Evolutionary conservation across 2,888 invertebrate genomes (phyloP).

Genomic region (Idaea biselata): DNA sequence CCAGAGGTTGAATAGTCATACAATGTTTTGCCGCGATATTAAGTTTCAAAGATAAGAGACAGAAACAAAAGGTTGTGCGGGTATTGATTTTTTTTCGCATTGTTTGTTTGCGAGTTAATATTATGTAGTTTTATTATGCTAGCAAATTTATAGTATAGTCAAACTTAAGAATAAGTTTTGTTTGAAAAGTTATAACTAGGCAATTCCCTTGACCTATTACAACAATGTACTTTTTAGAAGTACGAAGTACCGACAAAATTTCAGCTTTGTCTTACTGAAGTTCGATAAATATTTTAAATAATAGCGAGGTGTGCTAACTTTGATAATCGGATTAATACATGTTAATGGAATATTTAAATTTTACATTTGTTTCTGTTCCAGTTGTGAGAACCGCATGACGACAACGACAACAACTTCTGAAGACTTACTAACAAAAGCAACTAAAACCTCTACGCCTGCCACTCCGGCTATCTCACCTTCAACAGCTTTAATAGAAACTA

Average conservation of each 20-base stretch:
- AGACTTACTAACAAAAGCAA: slow-evolving; percentile 61
- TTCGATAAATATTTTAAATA: too few relatives aligned
- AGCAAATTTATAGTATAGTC: neutral
- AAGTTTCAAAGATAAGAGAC: too few relatives aligned
- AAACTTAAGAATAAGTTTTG: neutral
- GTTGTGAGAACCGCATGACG: slow-evolving; percentile 65
- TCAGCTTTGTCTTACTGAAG: too few relatives aligned
- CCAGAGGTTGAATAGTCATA: too few relatives aligned
- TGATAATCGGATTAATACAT: too few relatives aligned
- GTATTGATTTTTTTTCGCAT: too few relatives aligned
- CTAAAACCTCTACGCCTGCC: slow-evolving; percentile 44
- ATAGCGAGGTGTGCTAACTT: too few relatives aligned
- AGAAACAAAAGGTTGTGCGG: too few relatives aligned
- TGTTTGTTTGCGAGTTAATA: neutral
- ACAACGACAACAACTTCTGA: slow-evolving; percentile 52
- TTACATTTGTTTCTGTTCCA: slow-evolving; percentile 44
- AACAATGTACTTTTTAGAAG: too few relatives aligned
- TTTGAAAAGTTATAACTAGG: neutral
- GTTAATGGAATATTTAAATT: neutral
- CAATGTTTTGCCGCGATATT: too few relatives aligned
- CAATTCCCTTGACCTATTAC: too few relatives aligned
- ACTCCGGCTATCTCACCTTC: slow-evolving; percentile 33
- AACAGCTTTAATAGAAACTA: slow-evolving; percentile 22
- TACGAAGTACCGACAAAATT: too few relatives aligned
- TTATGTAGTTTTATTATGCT: neutral